Evolutionary conservation across 2,888 invertebrate genomes (phyloP).

Genomic region (Brachyopa scutellaris): DNA sequence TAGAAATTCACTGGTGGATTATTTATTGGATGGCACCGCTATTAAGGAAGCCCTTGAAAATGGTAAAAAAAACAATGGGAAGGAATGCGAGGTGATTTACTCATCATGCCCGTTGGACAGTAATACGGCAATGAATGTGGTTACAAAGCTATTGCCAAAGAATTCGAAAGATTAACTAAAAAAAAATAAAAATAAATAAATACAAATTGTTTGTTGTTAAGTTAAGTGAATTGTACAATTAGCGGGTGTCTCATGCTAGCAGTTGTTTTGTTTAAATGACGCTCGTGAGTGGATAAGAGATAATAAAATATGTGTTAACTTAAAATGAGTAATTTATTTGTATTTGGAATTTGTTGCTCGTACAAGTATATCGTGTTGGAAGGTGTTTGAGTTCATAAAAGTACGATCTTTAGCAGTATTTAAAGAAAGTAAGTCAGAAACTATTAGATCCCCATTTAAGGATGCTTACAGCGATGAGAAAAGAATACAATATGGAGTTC

Average conservation of each 20-base stretch:
- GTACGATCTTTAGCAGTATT: too few species aligned
- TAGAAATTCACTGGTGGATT: conserved; percentile 87
- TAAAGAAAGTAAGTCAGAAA: too few species aligned
- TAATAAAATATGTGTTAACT: conserved; percentile 26
- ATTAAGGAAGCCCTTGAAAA: conserved; percentile 87
- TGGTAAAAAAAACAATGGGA: conserved; percentile 82
- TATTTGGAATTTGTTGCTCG: too few species aligned
- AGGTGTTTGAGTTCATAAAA: too few species aligned
- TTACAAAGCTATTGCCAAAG: conserved; percentile 86
- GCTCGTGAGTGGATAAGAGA: background rate
- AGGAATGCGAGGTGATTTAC: conserved; percentile 85
- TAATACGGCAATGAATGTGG: conserved; percentile 86
- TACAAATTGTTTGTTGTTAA: conserved; percentile 15
- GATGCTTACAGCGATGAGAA: too few species aligned
- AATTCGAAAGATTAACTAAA: conserved; percentile 71
- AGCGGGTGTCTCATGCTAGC: conserved; percentile 40
- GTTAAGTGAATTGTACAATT: conserved; percentile 29
- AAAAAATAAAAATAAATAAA: background rate
- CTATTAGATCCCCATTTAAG: too few species aligned
- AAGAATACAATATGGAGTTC: too few species aligned
- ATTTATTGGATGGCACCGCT: conserved; percentile 88
- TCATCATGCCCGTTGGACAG: conserved; percentile 87
- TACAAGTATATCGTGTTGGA: too few species aligned
- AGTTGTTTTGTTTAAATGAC: conserved; percentile 12
- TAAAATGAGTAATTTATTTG: conserved; percentile 5